Conservation (phyloP, 2,797 vertebrate genomes). For the Philypnodon macrostomus region DNA sequence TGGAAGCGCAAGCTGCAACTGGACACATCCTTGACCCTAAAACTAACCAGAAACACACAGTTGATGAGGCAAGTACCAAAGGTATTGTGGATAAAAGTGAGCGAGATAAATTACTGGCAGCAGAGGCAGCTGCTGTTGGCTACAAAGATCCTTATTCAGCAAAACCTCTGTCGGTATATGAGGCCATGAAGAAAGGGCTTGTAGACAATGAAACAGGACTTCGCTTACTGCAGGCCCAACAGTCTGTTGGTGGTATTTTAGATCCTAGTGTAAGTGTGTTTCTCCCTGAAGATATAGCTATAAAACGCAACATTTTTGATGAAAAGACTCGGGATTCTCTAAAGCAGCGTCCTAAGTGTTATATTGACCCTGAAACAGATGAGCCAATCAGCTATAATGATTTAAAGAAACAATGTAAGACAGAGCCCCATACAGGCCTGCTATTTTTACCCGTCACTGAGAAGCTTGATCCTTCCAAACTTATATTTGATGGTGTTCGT, state of each 20-base stretch:
- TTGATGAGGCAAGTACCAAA: conserved; percentile 49
- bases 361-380: conserved; percentile 84
- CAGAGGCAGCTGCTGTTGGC: conserved; percentile 84
- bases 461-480: conserved; percentile 55
- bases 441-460: conserved; percentile 77
- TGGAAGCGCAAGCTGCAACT: conserved; percentile 86
- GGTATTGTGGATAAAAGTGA: conserved; percentile 38
- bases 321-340: conserved; percentile 75
- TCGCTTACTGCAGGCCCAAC: conserved; percentile 84
- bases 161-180: conserved; percentile 66
- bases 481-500: conserved; percentile 51
- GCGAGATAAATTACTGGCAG: conserved; percentile 73
- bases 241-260: conserved; percentile 82
- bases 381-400: conserved; percentile 78
- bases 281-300: conserved; percentile 84
- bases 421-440: conserved; percentile 80
- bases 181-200: conserved; percentile 61
- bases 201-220: conserved; percentile 46
- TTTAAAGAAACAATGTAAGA: conserved; percentile 78
- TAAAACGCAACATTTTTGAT: conserved; percentile 84
- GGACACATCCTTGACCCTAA: conserved; percentile 84
- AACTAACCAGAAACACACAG: conserved; percentile 69
- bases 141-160: conserved; percentile 74
- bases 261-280: conserved; percentile 89
- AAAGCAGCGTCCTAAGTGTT: conserved; percentile 82